Evolutionary conservation across 2,888 invertebrate genomes (phyloP).

Genomic region (Thera britannica): DNA sequence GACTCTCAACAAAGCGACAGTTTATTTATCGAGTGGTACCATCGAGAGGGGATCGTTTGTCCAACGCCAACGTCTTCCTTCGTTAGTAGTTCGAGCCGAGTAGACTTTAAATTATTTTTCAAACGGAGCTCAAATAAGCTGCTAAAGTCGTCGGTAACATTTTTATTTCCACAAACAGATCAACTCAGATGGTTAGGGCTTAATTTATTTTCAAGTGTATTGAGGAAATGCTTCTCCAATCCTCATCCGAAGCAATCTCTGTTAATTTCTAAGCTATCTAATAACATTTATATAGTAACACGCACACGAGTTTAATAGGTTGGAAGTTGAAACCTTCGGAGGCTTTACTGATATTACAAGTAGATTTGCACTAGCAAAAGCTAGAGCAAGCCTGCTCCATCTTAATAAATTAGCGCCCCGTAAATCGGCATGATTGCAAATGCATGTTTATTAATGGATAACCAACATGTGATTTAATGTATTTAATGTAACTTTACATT

Average conservation of each 20-base stretch:
- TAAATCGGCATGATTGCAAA: too few species aligned
- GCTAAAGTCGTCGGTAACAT: slow-evolving; percentile 46
- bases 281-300: slow-evolving; percentile 31
- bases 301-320: too few species aligned
- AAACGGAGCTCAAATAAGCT: slow-evolving; percentile 51
- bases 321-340: too few species aligned
- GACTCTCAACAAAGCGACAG: slow-evolving; percentile 57
- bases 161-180: slow-evolving; percentile 54
- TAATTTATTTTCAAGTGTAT: slow-evolving; percentile 47
- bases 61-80: slow-evolving; percentile 49
- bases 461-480: too few species aligned
- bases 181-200: slow-evolving; percentile 45
- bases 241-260: slow-evolving; percentile 30
- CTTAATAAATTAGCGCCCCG: too few species aligned
- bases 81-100: slow-evolving; percentile 60
- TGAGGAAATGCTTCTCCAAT: slow-evolving; percentile 43
- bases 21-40: slow-evolving; percentile 59
- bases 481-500: too few species aligned
- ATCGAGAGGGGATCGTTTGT: slow-evolving; percentile 52
- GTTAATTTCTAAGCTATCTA: slow-evolving; percentile 39
- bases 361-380: too few species aligned
- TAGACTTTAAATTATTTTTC: slow-evolving; percentile 49
- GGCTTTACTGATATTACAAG: too few species aligned
- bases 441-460: too few species aligned
- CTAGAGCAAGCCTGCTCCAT: too few species aligned